Base-by-base conservation (phyloP, 2,797 vertebrate species). In the Molothrus ater region DNA sequence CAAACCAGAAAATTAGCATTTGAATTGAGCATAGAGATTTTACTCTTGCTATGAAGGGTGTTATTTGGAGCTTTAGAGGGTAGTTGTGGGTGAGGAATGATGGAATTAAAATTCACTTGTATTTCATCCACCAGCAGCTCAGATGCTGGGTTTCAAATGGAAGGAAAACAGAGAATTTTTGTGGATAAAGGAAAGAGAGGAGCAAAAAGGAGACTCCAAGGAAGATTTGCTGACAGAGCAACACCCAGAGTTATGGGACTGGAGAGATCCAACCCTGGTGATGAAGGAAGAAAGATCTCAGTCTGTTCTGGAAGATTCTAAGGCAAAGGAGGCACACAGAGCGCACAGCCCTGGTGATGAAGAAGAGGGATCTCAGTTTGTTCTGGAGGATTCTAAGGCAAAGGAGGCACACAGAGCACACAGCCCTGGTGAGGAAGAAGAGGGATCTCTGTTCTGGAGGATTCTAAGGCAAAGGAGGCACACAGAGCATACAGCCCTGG, bases 221-320 rank as follows among this genome's bases (percentile, higher is more conserved):
- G 11, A 40, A 16, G 28, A 31, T 15, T 29, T 38, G 7, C 4
- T 7, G 11, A 12, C 1, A 25, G 24, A 63, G 45, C 18, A 45
- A 32, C 9, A 17, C 8, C 11, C 60, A 50, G 43, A 60, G 34
- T 6, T 18, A 3, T 54, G 40, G 48, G 61, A 11, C 0, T 26
- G n/a, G 34, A 31, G 28, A 43, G 26, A 5, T 4, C 4, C 32
- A 51, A 2, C 6, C 9, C 7, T 11, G 21, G n/a, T 12, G 28
- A 2, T 17, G 68, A 17, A 4, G 26, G 26, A 21, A 17, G 24
- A 19, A 24, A 3, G 54, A 32, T 26, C 5, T 83, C 5, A 4
- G 7, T 17, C 2, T 38, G 10, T 2, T 36, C 14, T 3, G 2
- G 26, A 4, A 11, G n/a, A 6, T 17, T 20, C 25, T 50, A 28